Conservation (phyloP, 2,113 vertebrate species). For the human (Homo sapiens) region DNA sequence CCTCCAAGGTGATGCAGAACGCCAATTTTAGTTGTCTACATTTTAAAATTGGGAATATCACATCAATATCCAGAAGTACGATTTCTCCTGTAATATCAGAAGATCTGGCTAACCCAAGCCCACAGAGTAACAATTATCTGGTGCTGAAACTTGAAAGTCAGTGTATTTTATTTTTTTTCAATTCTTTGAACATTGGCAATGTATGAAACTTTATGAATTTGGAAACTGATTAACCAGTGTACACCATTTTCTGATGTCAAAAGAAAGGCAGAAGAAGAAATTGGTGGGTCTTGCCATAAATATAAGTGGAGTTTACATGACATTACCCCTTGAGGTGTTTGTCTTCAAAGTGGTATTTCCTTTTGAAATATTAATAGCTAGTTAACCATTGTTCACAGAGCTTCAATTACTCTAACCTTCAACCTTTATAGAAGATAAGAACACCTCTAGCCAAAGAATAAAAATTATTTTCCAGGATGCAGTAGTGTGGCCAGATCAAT, state of each 20-base stretch:
- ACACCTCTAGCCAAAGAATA: neutral
- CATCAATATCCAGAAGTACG: neutral
- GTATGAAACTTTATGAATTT: neutral
- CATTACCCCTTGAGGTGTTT: neutral
- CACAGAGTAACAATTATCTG: neutral
- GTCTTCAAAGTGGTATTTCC: conserved; percentile 22
- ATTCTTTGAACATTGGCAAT: neutral
- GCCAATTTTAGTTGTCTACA: neutral
- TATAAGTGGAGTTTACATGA: neutral
- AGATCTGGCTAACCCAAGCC: neutral
- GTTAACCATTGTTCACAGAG: neutral
- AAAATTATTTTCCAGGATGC: neutral
- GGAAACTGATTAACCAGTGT: neutral
- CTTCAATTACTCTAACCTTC: neutral
- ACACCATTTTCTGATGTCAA: neutral
- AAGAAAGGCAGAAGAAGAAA: neutral
- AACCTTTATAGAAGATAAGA: neutral
- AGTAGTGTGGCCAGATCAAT: neutral
- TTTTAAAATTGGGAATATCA: neutral
- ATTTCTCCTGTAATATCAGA: neutral
- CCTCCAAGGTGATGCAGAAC: neutral
- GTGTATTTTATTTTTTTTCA: neutral
- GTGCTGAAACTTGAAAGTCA: neutral
- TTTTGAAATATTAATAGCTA: neutral
- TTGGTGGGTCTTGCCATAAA: neutral